Base-by-base conservation (phyloP, 2,888 invertebrate genomes). In the Crossocerus cetratus region DNA sequence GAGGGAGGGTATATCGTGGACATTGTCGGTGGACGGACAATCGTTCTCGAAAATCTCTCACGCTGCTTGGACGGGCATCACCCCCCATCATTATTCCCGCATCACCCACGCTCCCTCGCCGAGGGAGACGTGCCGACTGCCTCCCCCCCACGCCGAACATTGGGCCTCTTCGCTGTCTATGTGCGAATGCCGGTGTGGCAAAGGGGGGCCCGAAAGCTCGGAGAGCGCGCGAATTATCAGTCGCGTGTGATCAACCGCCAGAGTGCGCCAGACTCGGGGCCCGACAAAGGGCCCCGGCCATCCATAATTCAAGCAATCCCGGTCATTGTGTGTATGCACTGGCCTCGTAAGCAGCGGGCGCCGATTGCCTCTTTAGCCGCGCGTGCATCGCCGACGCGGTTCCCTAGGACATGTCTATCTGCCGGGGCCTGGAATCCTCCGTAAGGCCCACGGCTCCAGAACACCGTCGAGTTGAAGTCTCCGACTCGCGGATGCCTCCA, bases 241-340 rank as follows among this genome's bases (percentile, higher is more conserved):
- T 84, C 84, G 87, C 85, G 84, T 86, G 87, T 87, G 86, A 88
- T 88, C 87, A 72, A 74, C 74, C 74, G 68, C 69, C 72, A 72
- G 77, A 77, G 16, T 49, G n/a, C 49, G 49, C 49, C 49, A 49
- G 16, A 74, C 76, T 76, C 82, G 83, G 80, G 62, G 71, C 77
- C 86, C 84, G 84, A 86, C 86, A 87, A 86, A 86, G 87, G 83
- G 81, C 49, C 69, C 80, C 73, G 84, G 83, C 82, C 87, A 87
- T 87, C 88, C 87, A 87, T 88, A 88, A 88, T 88, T 88, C 88
- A 87, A 87, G 85, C 86, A 86, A 87, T 87, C 86, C 32, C 84
- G 80, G 82, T 82, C 83, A 84, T 84, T 83, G 79, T 83, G 80
- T 80, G 83, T 84, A 79, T 74, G 79, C 65, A 66, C 77, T 78